Percentiles rank a stretch among this genome's conserved stretches.
phyloP scores from a whole-genome alignment of 2,888 invertebrate species.

The Allophyes oxyacanthae region DNA sequence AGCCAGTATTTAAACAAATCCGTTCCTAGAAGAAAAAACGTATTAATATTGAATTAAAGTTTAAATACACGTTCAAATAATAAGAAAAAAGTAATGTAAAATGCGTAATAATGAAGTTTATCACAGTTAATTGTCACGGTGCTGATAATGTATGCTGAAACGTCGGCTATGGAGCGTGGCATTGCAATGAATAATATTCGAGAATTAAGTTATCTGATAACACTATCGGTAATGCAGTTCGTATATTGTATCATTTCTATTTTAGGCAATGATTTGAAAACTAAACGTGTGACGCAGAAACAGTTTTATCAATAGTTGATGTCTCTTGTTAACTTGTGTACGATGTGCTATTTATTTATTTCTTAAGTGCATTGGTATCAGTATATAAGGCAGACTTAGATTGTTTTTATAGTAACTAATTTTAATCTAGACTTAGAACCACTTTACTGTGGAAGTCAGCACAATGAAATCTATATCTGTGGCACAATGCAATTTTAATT shows the following conservation, averaged over 20 bases:
- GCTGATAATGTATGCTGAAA: constrained; percentile 6
- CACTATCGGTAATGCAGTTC: constrained; percentile 10
- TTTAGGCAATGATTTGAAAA: constrained; percentile 28
- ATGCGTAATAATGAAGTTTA: constrained; percentile 16
- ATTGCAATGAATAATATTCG: constrained; percentile 8
- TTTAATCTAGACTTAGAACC: no score
- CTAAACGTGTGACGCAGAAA: background rate
- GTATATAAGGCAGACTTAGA: no score
- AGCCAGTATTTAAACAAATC: no score
- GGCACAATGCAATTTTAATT: no score
- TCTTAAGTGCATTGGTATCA: no score
- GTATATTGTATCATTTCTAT: constrained; percentile 19
- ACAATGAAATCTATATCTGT: no score
- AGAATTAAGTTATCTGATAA: constrained; percentile 15
- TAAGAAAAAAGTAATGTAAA: constrained; percentile 15
- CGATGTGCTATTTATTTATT: background rate
- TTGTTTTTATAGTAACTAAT: no score
- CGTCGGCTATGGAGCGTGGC: constrained; percentile 1
- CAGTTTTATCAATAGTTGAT: constrained; percentile 3
- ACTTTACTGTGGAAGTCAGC: no score
- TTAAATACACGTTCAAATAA: no score
- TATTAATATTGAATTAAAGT: no score
- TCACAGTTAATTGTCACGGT: constrained; percentile 28
- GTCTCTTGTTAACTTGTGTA: background rate
- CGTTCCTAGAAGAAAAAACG: no score